Base-by-base conservation (phyloP, 2,888 invertebrate species). In the Alviniconcha strummeri region DNA sequence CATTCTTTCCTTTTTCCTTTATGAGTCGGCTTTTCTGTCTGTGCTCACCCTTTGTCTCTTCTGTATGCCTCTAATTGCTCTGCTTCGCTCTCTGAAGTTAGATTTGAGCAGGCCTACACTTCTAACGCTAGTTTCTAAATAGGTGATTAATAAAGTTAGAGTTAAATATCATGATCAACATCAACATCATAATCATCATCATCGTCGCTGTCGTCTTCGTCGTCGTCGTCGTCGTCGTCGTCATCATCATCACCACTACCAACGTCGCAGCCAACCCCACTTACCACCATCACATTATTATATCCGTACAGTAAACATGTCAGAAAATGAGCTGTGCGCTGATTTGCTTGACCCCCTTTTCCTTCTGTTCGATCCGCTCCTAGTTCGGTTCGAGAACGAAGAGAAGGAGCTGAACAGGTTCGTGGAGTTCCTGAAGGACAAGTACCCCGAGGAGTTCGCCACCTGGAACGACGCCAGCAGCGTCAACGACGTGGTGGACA, bases 351-450 rank as follows among this genome's bases (percentile, higher is more conserved):
- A 36, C 36, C 36, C 36, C 36, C 3, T 36, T 36, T 36, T 36
- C 36, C 36, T 36, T 36, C 36, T 36, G 36, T 36, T 36, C 36
- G 36, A 36, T 36, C 36, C 3, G 36, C 36, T 1, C 36, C 36
- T 36, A 90, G 90, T 88, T 77, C 87, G 90, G 15, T 90, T 89
- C 84, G 90, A 90, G 76, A 89, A 89, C 75, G 90, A 90, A 76
- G 90, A 89, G 76, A 83, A 85, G 13, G 89, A 89, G 79, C 80
- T 90, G n/a, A 80, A 86, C 79, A 84, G 88, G 52, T 90, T 90
- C 72, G 85, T 89, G 15, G 82, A 84, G 5, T 87, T 88, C 84
- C 85, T 90, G 82, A 85, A 85, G 72, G 74, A 83, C 36, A 84
- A 86, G 67, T 87, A 88, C 76, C 89, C 89, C 1, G 86, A 85